Evolutionary conservation across 2,888 invertebrate genomes (phyloP), one percentile per base, ranked within the genome.

Genomic region (Athalia cordata): DNA sequence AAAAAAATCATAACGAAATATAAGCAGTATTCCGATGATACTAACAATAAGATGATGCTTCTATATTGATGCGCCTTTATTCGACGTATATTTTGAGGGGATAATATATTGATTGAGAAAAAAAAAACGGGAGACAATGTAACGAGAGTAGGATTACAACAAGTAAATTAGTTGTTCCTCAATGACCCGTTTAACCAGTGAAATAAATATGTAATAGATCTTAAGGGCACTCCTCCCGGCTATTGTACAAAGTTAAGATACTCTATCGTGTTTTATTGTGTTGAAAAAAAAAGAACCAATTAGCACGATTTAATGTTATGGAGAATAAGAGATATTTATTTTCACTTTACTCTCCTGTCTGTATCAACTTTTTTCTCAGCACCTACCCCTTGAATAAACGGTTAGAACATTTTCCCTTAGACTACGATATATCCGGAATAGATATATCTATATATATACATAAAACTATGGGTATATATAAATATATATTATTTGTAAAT

Each of bases 401-500:
- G 74, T 74, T 61, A 49, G 49, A 61, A 74, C 49, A 49, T 61
- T 61, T 70, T 59, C 80, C 83, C 82, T 78, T 80, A 79, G 81
- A 81, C 80, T 80, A 79, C 80, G 81, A 78, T 78, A 82, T 85
- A 78, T 81, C 82, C 79, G 81, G 4, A 43, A 49, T 61, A 62
- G 6, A 66, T 4, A 66, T 55, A 64, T 11, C 64, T 65, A 65
- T 15, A 64, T 65, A 76, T 82, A 74, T 82, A 82, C 81, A 82
- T 81, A 82, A 82, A 84, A 78, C 84, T 81, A 84, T 83, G 84
- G 81, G 82, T 82, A 82, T 85, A 78, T 57, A 79, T 75, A 77
- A 52, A 68, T 76, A 77, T 76, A 76, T 78, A 79, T 81, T 82
- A 84, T 83, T 85, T 86, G 83, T 83, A 82, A 82, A 79, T 74